These are phyloP conservation scores for Catocala nupta DNA, from an alignment of 2,888 invertebrate genomes.

Conservation along the genomic window DNA sequence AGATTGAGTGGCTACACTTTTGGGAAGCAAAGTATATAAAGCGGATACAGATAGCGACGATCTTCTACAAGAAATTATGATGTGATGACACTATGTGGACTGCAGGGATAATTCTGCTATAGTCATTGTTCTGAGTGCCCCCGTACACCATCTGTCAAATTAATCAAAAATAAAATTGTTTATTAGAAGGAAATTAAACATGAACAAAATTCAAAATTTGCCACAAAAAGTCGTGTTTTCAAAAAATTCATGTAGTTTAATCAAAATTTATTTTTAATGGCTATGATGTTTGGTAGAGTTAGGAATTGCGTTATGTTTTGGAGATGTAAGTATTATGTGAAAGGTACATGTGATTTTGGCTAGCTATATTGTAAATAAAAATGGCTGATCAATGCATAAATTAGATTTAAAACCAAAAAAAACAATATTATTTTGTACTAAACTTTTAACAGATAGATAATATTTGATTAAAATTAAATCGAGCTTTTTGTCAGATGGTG, in stretches of 20 bases:
- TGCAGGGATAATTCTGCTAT: too few species aligned
- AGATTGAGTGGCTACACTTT: too few species aligned
- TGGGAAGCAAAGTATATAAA: too few species aligned
- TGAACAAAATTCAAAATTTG: conserved; percentile 4
- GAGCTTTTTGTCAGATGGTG: conserved; percentile 46
- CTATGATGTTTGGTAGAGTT: conserved; percentile 1
- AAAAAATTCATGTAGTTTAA: neutral
- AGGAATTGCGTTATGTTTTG: conserved; percentile 4
- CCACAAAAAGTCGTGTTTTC: neutral
- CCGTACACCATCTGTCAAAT: conserved; percentile 7
- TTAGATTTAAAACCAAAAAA: neutral
- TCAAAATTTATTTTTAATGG: conserved; percentile 12
- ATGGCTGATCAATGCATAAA: neutral
- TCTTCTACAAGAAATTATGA: too few species aligned
- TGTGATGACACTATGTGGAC: too few species aligned
- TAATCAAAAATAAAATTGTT: conserved; percentile 10
- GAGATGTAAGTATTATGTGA: conserved; percentile 18
- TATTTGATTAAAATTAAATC: neutral
- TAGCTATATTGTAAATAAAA: conserved; percentile 13
- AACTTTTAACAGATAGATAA: neutral
- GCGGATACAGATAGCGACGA: too few species aligned
- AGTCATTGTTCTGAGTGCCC: neutral
- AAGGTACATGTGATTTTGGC: conserved; percentile 10
- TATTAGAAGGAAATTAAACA: conserved; percentile 6
- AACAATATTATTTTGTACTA: neutral